Evolutionary conservation across 92 coral and sea anemone species (phyloP).

Genomic region (Epizoanthus stellaris): DNA sequence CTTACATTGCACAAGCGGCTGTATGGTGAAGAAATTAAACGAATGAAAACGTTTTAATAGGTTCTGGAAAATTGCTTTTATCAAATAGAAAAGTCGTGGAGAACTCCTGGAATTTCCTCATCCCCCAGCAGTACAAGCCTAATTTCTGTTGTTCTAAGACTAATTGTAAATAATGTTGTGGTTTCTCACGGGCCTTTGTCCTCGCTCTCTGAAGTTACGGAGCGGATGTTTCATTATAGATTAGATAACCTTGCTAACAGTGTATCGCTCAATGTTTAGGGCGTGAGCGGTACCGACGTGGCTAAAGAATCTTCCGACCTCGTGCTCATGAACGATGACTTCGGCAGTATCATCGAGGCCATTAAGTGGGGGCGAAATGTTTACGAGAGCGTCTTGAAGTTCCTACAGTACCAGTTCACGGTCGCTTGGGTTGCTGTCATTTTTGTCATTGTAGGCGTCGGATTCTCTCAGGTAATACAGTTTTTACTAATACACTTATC

Average conservation of each 20-base stretch:
- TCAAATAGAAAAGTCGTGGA: too few relatives aligned
- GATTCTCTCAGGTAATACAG: constrained; percentile 53
- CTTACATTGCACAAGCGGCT: too few relatives aligned
- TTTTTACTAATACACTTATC: neutral
- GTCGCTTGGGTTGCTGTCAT: constrained; percentile 88
- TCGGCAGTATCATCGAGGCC: constrained; percentile 70
- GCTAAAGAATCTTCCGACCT: constrained; percentile 87
- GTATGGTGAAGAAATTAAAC: too few relatives aligned
- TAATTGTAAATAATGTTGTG: too few relatives aligned
- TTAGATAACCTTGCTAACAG: neutral
- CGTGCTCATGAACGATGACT: constrained; percentile 75
- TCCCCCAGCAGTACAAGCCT: too few relatives aligned
- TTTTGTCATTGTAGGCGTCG: constrained; percentile 76
- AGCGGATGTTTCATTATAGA: too few relatives aligned
- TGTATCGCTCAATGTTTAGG: constrained; percentile 36
- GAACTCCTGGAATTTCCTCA: too few relatives aligned
- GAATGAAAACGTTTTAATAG: too few relatives aligned
- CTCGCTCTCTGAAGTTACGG: too few relatives aligned
- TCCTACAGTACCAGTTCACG: constrained; percentile 87
- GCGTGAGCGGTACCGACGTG: constrained; percentile 80
- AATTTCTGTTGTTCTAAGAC: too few relatives aligned
- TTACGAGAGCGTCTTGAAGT: constrained; percentile 86
- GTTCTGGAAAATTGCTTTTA: too few relatives aligned
- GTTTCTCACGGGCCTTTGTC: too few relatives aligned
- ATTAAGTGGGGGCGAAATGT: constrained; percentile 88